A percentile compares a stretch with the other conserved stretches of the same genome.
These are phyloP conservation scores for Dasypogon diadema DNA, from an alignment of 2,888 invertebrate genomes.

Conservation along the genomic window DNA sequence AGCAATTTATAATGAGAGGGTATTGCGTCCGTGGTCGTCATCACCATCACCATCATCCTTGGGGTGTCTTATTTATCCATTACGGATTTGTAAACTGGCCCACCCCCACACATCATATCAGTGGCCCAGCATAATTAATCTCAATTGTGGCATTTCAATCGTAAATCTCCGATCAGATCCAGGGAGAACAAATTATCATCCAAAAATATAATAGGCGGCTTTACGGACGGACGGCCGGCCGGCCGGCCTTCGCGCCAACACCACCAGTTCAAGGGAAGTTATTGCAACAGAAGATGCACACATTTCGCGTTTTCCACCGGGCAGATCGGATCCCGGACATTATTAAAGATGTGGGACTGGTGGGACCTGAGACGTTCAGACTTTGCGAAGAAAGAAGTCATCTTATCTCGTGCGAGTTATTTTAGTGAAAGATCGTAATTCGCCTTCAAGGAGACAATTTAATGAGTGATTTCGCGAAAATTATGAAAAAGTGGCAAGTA, in stretches of 20 bases:
- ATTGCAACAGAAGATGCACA: conserved; percentile 6
- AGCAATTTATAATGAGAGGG: not conserved
- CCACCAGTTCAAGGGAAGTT: conserved; percentile 6
- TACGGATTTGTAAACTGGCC: not conserved
- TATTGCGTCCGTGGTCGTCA: not conserved
- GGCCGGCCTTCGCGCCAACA: not conserved
- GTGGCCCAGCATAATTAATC: not conserved
- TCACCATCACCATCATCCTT: not conserved
- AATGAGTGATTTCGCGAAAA: conserved; percentile 38
- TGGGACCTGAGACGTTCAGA: not conserved
- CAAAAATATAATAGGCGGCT: not conserved
- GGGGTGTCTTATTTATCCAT: not conserved
- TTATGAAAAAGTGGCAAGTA: conserved; percentile 23
- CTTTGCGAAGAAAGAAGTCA: not conserved
- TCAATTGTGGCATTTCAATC: conserved; percentile 1
- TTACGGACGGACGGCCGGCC: too few species aligned
- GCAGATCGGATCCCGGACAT: not conserved
- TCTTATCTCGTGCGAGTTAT: not conserved
- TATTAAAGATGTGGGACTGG: not conserved
- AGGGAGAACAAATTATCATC: not conserved
- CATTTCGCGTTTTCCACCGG: not conserved
- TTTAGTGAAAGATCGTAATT: conserved; percentile 33
- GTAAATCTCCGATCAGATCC: not conserved
- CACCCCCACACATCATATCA: not conserved
- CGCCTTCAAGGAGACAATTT: conserved; percentile 39